These are phyloP conservation scores for Fukomys damarensis DNA, from an alignment of 2,113 vertebrate genomes.

Conservation along the genomic window DNA sequence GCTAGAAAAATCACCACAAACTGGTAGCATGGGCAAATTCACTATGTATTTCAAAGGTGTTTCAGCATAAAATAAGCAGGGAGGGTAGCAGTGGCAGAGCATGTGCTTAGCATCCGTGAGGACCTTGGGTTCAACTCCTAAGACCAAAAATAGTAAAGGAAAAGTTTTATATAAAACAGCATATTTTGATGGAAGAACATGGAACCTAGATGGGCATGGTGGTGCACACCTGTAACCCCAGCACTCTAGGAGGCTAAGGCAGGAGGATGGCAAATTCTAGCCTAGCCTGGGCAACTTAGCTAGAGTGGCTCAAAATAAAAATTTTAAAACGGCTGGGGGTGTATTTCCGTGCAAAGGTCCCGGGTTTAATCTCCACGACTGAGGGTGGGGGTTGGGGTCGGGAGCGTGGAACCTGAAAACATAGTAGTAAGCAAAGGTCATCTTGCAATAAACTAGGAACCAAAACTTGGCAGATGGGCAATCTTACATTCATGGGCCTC, in stretches of 20 bases:
- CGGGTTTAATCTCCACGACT: background rate
- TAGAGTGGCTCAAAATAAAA: background rate
- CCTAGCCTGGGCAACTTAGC: background rate
- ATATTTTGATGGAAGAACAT: conserved; percentile 30
- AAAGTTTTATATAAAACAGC: conserved; percentile 54
- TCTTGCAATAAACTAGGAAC: conserved; percentile 39
- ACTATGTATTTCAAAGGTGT: conserved; percentile 33
- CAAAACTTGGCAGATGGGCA: background rate
- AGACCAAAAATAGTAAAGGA: background rate
- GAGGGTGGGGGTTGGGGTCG: background rate
- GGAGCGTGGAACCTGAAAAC: conserved; percentile 4
- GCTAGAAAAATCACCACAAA: conserved; percentile 50
- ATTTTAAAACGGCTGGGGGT: background rate
- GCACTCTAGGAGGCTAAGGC: background rate
- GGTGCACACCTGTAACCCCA: background rate
- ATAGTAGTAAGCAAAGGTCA: conserved; percentile 20
- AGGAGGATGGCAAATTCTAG: background rate
- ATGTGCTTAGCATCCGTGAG: background rate
- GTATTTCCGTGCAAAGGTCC: background rate
- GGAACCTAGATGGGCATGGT: background rate
- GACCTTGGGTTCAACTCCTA: background rate
- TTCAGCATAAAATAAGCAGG: conserved; percentile 45
- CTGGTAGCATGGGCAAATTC: background rate
- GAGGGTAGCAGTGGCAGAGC: background rate
- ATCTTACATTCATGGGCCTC: background rate